Evolutionary conservation across 2,113 vertebrate species (phyloP).

Genomic region (Phocoena sinus): DNA sequence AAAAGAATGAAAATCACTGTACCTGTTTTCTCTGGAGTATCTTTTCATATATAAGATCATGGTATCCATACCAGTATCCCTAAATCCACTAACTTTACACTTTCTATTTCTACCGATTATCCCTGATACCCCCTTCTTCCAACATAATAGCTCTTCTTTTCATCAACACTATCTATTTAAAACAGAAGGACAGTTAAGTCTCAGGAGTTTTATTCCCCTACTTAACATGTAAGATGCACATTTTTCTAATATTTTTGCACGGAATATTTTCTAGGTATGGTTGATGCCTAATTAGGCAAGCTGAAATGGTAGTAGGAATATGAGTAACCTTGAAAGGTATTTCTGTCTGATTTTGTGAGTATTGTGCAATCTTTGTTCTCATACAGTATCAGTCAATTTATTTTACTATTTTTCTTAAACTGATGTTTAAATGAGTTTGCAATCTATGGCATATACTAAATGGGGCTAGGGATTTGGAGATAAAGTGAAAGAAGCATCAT

Average conservation of each 20-base stretch:
- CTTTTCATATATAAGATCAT: background rate
- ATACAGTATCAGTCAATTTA: background rate
- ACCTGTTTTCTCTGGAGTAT: background rate
- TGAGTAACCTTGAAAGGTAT: background rate
- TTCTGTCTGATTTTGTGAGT: conserved; percentile 10
- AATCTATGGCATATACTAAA: background rate
- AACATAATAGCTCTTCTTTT: background rate
- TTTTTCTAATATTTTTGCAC: conserved; percentile 1
- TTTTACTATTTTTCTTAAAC: conserved; percentile 23
- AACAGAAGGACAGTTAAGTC: background rate
- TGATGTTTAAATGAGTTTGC: background rate
- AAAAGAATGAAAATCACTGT: background rate
- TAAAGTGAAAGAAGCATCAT: background rate
- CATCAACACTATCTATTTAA: background rate
- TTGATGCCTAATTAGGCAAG: background rate
- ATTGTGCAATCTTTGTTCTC: background rate
- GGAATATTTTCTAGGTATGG: background rate
- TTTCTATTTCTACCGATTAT: background rate
- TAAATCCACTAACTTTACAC: background rate
- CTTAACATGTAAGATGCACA: background rate
- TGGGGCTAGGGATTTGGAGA: background rate
- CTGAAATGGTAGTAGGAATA: background rate
- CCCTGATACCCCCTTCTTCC: background rate
- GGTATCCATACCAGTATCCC: background rate
- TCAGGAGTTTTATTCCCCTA: background rate